phyloP scores from a whole-genome alignment of 2,888 invertebrate genomes.

The Acrobasis consociella region DNA sequence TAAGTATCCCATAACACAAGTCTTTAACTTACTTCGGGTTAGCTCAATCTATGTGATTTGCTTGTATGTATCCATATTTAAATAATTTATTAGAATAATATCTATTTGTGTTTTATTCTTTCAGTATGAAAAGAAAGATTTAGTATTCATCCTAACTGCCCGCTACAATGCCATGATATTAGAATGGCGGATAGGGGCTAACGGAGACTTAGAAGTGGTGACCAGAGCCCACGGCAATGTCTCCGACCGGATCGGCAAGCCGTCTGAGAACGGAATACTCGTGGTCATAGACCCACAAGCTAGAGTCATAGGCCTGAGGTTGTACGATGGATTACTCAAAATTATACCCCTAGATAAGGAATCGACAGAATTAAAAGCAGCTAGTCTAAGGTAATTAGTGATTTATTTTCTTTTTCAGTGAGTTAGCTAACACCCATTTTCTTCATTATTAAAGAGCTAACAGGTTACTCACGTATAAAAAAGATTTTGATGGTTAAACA shows the following conservation, averaged over 20 bases:
- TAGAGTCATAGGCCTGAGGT: conserved; percentile 95
- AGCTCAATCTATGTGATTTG: no score
- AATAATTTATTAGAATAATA: no score
- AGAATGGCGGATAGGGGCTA: conserved; percentile 88
- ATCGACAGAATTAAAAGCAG: conserved; percentile 96
- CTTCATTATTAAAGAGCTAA: no score
- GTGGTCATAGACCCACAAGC: conserved; percentile 98
- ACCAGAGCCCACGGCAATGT: conserved; percentile 98
- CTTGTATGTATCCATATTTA: no score
- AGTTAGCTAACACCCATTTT: no score
- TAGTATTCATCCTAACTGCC: conserved; percentile 95
- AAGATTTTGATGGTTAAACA: no score
- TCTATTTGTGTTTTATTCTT: conserved; percentile 42
- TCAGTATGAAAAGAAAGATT: conserved; percentile 95
- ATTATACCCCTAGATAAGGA: conserved; percentile 98
- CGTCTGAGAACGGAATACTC: conserved; percentile 97
- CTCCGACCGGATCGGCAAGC: conserved; percentile 96
- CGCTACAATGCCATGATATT: conserved; percentile 99
- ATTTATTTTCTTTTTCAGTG: no score
- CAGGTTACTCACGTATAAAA: no score
- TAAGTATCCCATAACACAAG: no score
- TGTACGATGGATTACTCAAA: conserved; percentile 98
- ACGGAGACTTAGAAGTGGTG: conserved; percentile 94
- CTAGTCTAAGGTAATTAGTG: conserved; percentile 85
- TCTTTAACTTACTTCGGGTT: no score